phyloP scores from a whole-genome alignment of 2,113 vertebrate genomes.

The Nesoenas mayeri region DNA sequence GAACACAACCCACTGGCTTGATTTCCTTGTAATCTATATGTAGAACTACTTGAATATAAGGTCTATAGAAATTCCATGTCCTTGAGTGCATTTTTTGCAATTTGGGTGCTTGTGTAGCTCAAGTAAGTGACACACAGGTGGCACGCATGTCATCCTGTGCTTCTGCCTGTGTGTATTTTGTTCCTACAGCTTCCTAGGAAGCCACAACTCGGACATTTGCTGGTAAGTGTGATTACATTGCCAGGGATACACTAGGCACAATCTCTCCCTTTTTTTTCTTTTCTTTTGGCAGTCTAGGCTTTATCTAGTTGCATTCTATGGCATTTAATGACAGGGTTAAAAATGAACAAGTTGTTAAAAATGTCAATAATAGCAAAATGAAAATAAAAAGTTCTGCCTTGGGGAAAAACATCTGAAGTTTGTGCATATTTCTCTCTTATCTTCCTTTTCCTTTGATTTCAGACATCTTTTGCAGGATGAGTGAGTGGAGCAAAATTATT shows the following conservation, averaged over 20 bases:
- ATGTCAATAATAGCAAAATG: background rate
- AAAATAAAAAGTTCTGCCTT: background rate
- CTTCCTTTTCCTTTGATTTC: background rate
- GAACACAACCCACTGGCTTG: background rate
- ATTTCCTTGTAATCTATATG: background rate
- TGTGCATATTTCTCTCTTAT: background rate
- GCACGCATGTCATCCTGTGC: rapidly evolving
- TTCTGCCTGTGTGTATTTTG: background rate
- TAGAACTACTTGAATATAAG: background rate
- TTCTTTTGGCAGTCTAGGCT: background rate
- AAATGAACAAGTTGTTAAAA: background rate
- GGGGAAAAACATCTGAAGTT: background rate
- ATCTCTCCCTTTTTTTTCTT: background rate
- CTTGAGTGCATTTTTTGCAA: background rate
- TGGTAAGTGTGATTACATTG: background rate
- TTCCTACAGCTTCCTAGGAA: background rate
- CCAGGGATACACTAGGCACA: too few species aligned
- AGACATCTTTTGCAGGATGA: background rate
- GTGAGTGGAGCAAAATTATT: background rate
- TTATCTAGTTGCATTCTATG: background rate
- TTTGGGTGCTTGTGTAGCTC: background rate
- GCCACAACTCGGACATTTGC: background rate
- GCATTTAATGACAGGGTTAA: background rate
- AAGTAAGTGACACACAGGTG: background rate
- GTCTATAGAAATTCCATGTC: background rate